Base-by-base conservation (phyloP, 2,888 invertebrate genomes). In the Noctua janthina region DNA sequence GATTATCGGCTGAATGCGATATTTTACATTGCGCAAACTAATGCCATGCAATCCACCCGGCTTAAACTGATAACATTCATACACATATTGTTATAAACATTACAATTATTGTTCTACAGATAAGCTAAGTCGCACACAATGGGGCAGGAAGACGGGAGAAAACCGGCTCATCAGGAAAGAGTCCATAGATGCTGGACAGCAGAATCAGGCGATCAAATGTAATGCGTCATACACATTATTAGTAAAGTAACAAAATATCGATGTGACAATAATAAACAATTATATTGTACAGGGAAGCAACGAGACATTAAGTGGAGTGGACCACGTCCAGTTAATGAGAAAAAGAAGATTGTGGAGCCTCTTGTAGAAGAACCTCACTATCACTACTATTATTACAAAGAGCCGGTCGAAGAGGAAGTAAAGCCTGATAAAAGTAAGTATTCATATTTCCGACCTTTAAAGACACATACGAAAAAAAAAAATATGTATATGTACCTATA, bases 81-180 rank as follows among this genome's bases (percentile, higher is more conserved):
- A 11, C 46, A 1, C 46, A 46, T 46, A 46, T 10, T 46, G 46
- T 46, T 10, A 46, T 1, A 46, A 10, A 46, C 10, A 46, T 46
- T 46, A 46, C 10, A 43, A 43, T 43, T 10, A 64, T 73, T 59
- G 0, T 75, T 83, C 20, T 39, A 2, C 80, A 84, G 84, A 29
- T 13, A 68, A 59, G 35, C n/a, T 68, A 35, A 43, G 2, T 20
- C n/a, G 80, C 67, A 35, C 35, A 59, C 59, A 54, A 23, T 83
- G 84, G 80, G 80, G 80, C 67, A 84, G 84, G 51, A 84, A 84
- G 76, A 72, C 68, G 2, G 76, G 80, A 64, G 76, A 77, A n/a
- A 77, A 84, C 51, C 35, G 76, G 1, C 68, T 77, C 51, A 62
- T 69, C 35, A 83, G 83, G 43, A 83, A 64, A 15, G 83, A 83